These are phyloP conservation scores for Orthonychiurus folsomi DNA, from an alignment of 2,888 invertebrate species.

Conservation along the genomic window DNA sequence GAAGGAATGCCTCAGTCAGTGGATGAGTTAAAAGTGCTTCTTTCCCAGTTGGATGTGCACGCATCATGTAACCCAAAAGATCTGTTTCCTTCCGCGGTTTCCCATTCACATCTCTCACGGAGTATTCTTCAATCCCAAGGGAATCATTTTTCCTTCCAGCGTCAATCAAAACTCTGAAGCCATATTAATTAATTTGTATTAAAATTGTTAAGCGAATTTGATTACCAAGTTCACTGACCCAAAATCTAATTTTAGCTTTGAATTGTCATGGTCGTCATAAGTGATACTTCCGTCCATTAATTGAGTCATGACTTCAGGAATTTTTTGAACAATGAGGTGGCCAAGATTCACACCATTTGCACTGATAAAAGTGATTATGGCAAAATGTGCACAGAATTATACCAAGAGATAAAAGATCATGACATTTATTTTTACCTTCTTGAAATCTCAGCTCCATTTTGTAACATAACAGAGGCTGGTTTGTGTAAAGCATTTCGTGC, in stretches of 20 bases:
- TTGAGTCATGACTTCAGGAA: conserved; percentile 19
- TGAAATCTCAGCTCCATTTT: conserved; percentile 15
- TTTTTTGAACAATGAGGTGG: conserved; percentile 15
- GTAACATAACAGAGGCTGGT: conserved; percentile 10
- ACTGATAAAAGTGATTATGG: conserved; percentile 1
- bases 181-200: too few relatives aligned
- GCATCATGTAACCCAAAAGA: conserved; percentile 2
- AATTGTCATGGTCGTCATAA: conserved; percentile 15
- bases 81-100: conserved; percentile 1
- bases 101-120: neutral
- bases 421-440: conserved; percentile 10
- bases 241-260: conserved; percentile 17
- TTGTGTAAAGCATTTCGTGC: conserved; percentile 9
- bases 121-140: neutral
- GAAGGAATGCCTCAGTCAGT: conserved; percentile 72
- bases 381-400: too few relatives aligned
- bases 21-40: conserved; percentile 72
- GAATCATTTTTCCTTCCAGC: neutral
- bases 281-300: conserved; percentile 15
- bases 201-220: neutral
- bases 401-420: too few relatives aligned
- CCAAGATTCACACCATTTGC: conserved; percentile 11
- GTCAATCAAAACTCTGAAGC: conserved; percentile 3
- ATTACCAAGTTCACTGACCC: conserved; percentile 4
- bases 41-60: conserved; percentile 44